Evolutionary conservation across 2,113 vertebrate genomes (phyloP).

Genomic region (Hirundichthys speculiger): DNA sequence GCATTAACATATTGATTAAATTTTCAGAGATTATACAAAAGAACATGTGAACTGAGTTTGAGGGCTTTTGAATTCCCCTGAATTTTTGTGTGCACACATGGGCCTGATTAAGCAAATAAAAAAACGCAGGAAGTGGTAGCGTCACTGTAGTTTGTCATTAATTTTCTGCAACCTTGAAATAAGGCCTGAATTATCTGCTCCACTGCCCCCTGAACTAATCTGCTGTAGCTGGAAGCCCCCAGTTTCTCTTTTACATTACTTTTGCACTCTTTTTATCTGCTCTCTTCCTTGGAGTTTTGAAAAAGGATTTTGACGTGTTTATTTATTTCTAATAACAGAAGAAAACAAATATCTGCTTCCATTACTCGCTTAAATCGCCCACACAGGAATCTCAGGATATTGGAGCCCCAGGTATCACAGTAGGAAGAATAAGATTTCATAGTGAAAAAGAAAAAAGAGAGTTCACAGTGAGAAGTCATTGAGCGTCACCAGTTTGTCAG

Average conservation of each 20-base stretch:
- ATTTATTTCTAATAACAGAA: not conserved
- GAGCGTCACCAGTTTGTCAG: constrained; percentile 40
- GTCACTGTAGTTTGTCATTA: constrained; percentile 38
- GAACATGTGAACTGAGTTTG: constrained; percentile 36
- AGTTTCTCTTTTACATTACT: constrained; percentile 19
- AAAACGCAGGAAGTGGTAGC: constrained; percentile 27
- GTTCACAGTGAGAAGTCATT: no score
- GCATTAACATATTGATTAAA: constrained; percentile 52
- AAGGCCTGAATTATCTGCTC: constrained; percentile 45
- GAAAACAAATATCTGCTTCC: not conserved
- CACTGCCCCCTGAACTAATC: constrained; percentile 31
- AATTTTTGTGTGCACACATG: constrained; percentile 18
- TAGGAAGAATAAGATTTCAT: constrained; percentile 20
- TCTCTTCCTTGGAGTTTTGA: constrained; percentile 1
- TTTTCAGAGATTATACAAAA: constrained; percentile 39
- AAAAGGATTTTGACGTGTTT: not conserved
- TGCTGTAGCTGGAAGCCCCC: constrained; percentile 16
- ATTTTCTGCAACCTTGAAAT: constrained; percentile 42
- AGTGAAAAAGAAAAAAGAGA: no score
- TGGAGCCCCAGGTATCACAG: not conserved
- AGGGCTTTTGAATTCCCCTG: constrained; percentile 10
- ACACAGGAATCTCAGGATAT: not conserved
- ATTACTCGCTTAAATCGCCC: constrained; percentile 10
- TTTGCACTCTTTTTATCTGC: not conserved
- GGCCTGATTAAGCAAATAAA: constrained; percentile 25